Base-by-base conservation (phyloP, 2,888 invertebrate species). In the Isoperla grammatica region DNA sequence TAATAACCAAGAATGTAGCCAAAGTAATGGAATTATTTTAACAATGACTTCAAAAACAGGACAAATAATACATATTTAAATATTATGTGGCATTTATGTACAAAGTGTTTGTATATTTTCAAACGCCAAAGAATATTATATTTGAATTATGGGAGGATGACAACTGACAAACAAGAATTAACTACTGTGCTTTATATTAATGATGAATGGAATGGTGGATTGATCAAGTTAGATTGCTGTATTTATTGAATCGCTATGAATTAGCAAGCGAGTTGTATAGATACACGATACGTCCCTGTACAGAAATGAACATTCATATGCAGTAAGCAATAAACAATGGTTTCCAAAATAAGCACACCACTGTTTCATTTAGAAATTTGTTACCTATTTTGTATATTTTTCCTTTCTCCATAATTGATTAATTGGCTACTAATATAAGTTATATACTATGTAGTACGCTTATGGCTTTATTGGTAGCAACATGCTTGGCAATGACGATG, bases 81-180 rank as follows among this genome's bases (percentile, higher is more conserved):
- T 29, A 29, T 29, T 56, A 23, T 45, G 62, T 63, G 65, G 61
- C 64, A 65, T 65, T 64, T 62, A 63, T 65, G 64, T 65, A 64
- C 64, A 64, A 65, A 64, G 58, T 56, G 59, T 65, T 65, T 64
- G 64, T 64, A 64, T 64, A 64, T 65, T 65, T 65, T 63, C 61
- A 62, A 65, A 65, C 42, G 64, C 65, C 65, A 65, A 65, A 65
- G 65, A 62, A 63, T 62, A 59, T 61, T 62, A 59, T 62, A 62
- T 56, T 62, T 59, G 61, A 61, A 50, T 62, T 35, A 22, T 35
- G 56, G 57, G 54, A 62, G 57, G 53, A 59, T 55, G 59, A 56
- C 59, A 56, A 62, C 50, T 59, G 60, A 56, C 49, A 58, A n/a
- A 53, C 29, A 61, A 61, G 29, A 37, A 22, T 23, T 50, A 57